Conservation (phyloP, 1,140 invertebrate species). For the Helicoverpa armigera region DNA sequence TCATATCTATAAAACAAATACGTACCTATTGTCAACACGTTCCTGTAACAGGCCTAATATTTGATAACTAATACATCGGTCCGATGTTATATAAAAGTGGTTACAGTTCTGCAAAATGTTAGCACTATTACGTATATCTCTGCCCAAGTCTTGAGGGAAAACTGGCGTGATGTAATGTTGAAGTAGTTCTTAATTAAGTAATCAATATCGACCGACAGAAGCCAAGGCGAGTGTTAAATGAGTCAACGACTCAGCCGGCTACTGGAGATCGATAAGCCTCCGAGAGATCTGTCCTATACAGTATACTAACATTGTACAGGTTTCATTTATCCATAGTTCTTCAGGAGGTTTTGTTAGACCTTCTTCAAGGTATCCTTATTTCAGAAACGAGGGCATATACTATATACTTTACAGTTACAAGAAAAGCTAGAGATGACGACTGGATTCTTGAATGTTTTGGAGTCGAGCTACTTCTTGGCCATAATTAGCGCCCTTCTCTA, state of each 20-base stretch:
- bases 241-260: slow-evolving; percentile 18
- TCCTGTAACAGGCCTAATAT: too few relatives aligned
- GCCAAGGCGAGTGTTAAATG: slow-evolving; percentile 28
- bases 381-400: too few relatives aligned
- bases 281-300: not conserved
- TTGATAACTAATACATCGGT: too few relatives aligned
- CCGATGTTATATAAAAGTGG: too few relatives aligned
- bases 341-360: not conserved
- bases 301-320: not conserved
- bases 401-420: too few relatives aligned
- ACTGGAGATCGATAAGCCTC: slow-evolving; percentile 14
- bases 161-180: not conserved
- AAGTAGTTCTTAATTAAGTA: slow-evolving; percentile 8
- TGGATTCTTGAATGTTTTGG: not conserved
- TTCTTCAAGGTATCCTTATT: not conserved
- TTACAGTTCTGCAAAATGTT: too few relatives aligned
- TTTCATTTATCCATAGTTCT: not conserved
- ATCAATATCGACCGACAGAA: slow-evolving; percentile 26
- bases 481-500: not conserved
- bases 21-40: too few relatives aligned
- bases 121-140: too few relatives aligned
- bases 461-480: not conserved
- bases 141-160: not conserved
- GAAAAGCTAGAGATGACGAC: too few relatives aligned
- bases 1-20: too few relatives aligned